A percentile compares a stretch with the other conserved stretches of the same genome.
These are phyloP conservation scores for Melinopterus prodromus DNA, from an alignment of 2,888 invertebrate genomes.

Conservation along the genomic window DNA sequence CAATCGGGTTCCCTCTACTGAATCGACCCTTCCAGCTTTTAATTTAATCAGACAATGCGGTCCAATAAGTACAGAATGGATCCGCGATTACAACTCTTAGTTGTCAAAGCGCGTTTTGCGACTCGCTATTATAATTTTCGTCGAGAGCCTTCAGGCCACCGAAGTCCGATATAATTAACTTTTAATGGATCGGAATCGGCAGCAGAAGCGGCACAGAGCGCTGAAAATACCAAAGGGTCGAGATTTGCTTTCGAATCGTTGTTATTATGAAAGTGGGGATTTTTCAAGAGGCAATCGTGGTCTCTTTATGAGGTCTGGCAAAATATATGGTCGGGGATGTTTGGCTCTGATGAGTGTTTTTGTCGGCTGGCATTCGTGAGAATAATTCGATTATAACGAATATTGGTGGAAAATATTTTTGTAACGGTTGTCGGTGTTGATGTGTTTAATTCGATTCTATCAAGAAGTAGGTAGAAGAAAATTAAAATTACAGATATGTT, in stretches of 20 bases:
- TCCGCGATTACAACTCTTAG: background rate
- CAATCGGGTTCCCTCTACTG: background rate
- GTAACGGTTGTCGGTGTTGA: background rate
- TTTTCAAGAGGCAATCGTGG: background rate
- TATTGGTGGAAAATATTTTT: background rate
- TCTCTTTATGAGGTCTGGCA: background rate
- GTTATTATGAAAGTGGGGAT: background rate
- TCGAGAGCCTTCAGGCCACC: background rate
- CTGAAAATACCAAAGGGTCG: background rate
- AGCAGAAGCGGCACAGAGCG: background rate
- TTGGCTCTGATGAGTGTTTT: background rate
- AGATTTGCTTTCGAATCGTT: background rate
- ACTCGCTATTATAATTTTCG: background rate
- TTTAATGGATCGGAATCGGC: background rate
- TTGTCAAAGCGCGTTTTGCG: background rate
- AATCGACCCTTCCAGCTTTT: background rate
- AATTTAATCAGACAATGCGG: background rate
- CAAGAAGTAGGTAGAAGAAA: too few species aligned
- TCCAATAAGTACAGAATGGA: background rate
- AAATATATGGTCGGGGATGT: background rate
- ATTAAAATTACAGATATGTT: too few species aligned
- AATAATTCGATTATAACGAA: background rate
- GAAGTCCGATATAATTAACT: background rate
- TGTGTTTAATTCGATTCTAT: background rate
- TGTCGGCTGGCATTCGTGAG: background rate